Base-by-base conservation (phyloP, 1,140 invertebrate genomes). In the Lasaia peninsularis region DNA sequence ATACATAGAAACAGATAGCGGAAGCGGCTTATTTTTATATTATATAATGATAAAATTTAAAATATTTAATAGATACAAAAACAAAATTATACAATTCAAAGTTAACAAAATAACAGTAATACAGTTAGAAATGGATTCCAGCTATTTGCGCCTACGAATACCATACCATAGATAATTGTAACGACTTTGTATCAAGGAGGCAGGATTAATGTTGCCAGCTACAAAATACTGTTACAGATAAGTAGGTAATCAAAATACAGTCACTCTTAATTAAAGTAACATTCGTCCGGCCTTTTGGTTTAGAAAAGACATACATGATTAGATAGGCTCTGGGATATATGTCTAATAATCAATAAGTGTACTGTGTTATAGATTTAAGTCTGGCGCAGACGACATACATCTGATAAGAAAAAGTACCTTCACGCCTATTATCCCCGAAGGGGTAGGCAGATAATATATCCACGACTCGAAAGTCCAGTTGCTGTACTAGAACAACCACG, bases 221-320 rank as follows among this genome's bases (percentile, higher is more conserved):
- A 65, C 48, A 48, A 49, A 63, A 61, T 69, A 53, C 72, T 74
- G 73, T 79, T 75, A 72, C 54, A 56, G 66, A 75, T 84, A 84
- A 84, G 65, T 75, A 81, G 70, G 73, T 78, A 75, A 86, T 83
- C 75, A 79, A 83, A 78, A 83, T 84, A 67, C 78, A 73, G 80
- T 85, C 78, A 76, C 68, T 80, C 70, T 82, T 84, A 75, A 80
- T 83, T 83, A 75, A 55, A 37, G 50, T 9, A 48, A 31, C 31
- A 54, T 51, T 55, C n/a, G 50, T 16, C 37, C 37, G 16, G 37
- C 37, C 12, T n/a, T 40, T 40, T 40, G 37, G 37, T 16, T 18
- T 40, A 40, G 14, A 18, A 16, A 40, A 16, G 37, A 40, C 9
- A 18, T 33, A n/a, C 16, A 18, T 24, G 28, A 52, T 51, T 28